Base-by-base conservation (phyloP, 2,797 vertebrate species). In the Ctenosaura bakeri region DNA sequence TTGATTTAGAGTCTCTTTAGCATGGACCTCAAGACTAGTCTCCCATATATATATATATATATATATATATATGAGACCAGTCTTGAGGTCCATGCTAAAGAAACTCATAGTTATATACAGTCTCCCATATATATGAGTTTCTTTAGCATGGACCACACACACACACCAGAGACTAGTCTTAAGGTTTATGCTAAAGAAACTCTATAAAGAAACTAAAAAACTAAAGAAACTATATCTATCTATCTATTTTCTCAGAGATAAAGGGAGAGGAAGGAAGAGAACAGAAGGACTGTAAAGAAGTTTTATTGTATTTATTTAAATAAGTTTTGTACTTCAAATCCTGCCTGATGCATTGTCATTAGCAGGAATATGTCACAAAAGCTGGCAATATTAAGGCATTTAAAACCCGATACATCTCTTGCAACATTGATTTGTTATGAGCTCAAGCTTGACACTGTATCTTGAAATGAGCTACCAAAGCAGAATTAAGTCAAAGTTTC, bases 251-350 rank as follows among this genome's bases (percentile, higher is more conserved):
- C 38, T 24, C 29, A 66, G 74, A 46, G 38, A 66, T 4, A 50
- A 38, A 52, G 4, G 14, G 52, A 26, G 16, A 80, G 29, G 5
- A 77, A 76, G 5, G 20, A 13, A 4, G 26, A 50, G 16, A 80
- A 52, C 14, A 5, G n/a, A 14, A 71, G 32, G n/a, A 16, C 14
- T 52, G 14, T 12, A 69, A 26, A 1, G 81, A 73, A 71, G 71
- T 42, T 83, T 42, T 38, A 62, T 26, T 87, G 42, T 76, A 59
- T 59, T 86, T 69, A 69, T 85, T 85, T 52, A 84, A 86, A 20
- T 26, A 74, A 54, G 46, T 73, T 54, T 35, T 86, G 14, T 38
- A 54, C 56, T 73, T 74, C 50, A 74, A 74, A 74, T 73, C 20
- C 32, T 35, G 29, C 42, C 29, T 71, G n/a, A 69, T 71, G 46